Evolutionary conservation across 2,888 invertebrate species (phyloP).

Genomic region (Drosophila pseudotalamancana): DNA sequence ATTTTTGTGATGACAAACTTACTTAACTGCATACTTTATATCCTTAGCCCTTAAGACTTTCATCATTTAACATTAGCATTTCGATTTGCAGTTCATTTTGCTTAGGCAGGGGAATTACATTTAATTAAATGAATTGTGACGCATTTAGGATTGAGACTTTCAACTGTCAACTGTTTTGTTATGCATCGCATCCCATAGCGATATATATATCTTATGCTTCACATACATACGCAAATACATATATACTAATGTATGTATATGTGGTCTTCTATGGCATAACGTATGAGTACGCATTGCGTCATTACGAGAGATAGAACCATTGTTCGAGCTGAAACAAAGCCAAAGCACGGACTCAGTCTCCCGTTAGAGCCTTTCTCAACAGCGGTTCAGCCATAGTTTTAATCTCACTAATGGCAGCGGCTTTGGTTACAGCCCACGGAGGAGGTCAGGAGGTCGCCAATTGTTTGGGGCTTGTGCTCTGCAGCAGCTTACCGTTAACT

Average conservation of each 20-base stretch:
- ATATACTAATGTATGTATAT: neutral
- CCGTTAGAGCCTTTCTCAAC: neutral
- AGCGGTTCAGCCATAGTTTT: constrained; percentile 62
- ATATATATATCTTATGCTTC: constrained; percentile 57
- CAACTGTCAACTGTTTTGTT: constrained; percentile 74
- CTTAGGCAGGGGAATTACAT: too few species aligned
- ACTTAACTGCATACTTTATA: constrained; percentile 7
- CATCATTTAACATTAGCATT: constrained; percentile 1
- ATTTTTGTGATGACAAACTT: constrained; percentile 45
- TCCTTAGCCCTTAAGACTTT: constrained; percentile 5
- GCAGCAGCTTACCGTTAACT: constrained; percentile 8
- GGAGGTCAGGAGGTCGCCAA: constrained; percentile 25
- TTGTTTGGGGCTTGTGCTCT: constrained; percentile 33
- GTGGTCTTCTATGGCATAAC: constrained; percentile 22
- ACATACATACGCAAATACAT: neutral
- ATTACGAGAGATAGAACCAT: constrained; percentile 70
- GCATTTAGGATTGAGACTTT: too few species aligned
- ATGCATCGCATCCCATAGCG: constrained; percentile 58
- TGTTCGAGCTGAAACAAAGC: constrained; percentile 59
- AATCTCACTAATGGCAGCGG: constrained; percentile 74
- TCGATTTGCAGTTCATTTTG: constrained; percentile 10
- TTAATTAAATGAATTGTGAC: too few species aligned
- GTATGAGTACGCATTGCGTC: constrained; percentile 73
- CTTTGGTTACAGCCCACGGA: constrained; percentile 5
- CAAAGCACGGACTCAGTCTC: constrained; percentile 49